Evolutionary conservation across 2,888 invertebrate genomes (phyloP).

Genomic region (Tipula vernalis): DNA sequence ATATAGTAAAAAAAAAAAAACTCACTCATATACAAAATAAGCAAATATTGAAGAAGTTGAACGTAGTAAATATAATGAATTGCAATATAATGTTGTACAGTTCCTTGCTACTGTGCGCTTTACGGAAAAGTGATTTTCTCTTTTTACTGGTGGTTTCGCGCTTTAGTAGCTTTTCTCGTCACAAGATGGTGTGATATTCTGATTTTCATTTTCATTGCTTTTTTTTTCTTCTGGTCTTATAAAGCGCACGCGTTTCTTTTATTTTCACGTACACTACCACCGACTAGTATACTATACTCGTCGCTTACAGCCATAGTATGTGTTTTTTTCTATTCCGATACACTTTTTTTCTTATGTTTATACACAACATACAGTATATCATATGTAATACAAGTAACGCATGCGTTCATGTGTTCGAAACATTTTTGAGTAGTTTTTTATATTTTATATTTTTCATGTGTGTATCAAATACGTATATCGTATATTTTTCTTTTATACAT

Average conservation of each 20-base stretch:
- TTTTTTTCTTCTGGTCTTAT: background rate
- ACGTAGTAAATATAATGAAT: background rate
- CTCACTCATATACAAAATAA: background rate
- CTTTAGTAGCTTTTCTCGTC: background rate
- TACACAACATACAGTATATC: background rate
- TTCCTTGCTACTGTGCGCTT: background rate
- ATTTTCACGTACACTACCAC: background rate
- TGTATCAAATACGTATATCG: slow-evolving; percentile 15
- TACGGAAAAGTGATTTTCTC: background rate
- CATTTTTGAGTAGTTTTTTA: background rate
- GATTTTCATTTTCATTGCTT: background rate
- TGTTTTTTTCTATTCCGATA: background rate
- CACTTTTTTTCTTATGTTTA: background rate
- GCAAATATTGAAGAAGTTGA: slow-evolving; percentile 4
- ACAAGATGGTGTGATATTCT: slow-evolving; percentile 11
- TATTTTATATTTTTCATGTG: slow-evolving; percentile 1
- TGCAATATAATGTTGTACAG: background rate
- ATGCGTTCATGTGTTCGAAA: background rate
- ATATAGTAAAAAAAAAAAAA: background rate
- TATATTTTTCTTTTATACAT: background rate
- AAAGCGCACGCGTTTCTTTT: slow-evolving; percentile 10
- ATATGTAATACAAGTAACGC: slow-evolving; percentile 9
- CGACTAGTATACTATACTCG: background rate
- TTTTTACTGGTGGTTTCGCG: background rate
- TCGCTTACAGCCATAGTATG: background rate